Conservation (phyloP, 2,113 vertebrate species). For the Xiphorhynchus elegans region DNA sequence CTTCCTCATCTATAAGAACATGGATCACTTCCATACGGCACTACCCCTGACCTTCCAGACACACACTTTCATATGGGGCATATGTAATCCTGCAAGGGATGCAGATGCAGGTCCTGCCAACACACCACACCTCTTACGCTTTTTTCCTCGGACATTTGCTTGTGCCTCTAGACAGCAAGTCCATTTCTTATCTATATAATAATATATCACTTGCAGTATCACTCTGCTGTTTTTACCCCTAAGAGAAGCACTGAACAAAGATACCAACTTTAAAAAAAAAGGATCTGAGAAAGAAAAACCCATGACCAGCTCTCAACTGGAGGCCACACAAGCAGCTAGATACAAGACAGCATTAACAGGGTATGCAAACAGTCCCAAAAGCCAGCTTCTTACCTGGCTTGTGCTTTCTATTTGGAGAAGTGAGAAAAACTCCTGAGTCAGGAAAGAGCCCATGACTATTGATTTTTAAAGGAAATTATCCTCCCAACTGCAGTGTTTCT, state of each 20-base stretch:
- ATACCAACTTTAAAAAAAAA: neutral
- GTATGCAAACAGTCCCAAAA: neutral
- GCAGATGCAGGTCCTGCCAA: neutral
- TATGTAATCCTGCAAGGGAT: neutral
- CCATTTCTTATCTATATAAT: neutral
- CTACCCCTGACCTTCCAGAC: neutral
- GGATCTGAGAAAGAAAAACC: neutral
- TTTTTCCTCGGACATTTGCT: neutral
- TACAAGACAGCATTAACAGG: neutral
- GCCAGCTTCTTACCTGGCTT: neutral
- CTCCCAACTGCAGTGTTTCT: neutral
- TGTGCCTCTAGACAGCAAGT: neutral
- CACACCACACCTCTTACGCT: neutral
- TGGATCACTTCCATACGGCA: neutral
- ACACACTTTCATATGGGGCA: neutral
- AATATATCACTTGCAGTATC: neutral
- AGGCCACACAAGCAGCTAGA: neutral
- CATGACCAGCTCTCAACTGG: neutral
- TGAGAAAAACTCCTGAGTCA: neutral
- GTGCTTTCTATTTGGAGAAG: neutral
- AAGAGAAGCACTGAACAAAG: neutral
- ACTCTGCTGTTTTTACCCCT: neutral
- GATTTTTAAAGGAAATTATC: conserved; percentile 10
- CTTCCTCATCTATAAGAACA: neutral
- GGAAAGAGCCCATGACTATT: neutral